Percentiles rank a stretch among this genome's conserved stretches.
phyloP scores from a whole-genome alignment of 2,113 vertebrate genomes.

The Vulpes ferrilata region DNA sequence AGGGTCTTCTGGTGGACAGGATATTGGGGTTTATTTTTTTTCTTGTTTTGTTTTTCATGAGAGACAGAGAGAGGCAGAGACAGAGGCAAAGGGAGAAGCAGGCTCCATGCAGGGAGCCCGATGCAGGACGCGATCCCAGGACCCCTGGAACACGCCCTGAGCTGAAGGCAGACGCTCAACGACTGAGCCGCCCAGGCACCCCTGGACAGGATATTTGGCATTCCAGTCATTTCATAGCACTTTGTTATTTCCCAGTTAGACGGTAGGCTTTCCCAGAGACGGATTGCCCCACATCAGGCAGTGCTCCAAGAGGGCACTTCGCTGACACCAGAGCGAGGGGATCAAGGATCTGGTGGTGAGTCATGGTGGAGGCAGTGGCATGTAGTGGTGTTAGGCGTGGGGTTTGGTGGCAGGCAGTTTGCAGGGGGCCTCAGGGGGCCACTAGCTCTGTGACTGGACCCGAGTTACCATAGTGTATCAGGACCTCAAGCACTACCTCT shows the following conservation, averaged over 20 bases:
- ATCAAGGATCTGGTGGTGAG: accelerated
- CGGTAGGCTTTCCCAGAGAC: not conserved
- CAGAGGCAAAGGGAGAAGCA: too few species aligned
- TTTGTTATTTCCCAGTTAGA: not conserved
- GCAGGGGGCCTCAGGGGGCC: not conserved
- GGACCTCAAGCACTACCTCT: not conserved
- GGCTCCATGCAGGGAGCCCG: too few species aligned
- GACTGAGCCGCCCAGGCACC: too few species aligned
- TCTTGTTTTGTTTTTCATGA: too few species aligned
- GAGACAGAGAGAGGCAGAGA: too few species aligned
- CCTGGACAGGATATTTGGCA: not conserved
- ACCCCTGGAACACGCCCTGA: too few species aligned
- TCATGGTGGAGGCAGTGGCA: accelerated
- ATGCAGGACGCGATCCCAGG: too few species aligned
- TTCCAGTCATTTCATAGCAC: not conserved
- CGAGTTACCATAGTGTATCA: not conserved
- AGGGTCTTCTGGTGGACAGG: not conserved
- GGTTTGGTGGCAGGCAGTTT: not conserved
- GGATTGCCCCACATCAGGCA: not conserved
- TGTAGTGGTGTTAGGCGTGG: not conserved
- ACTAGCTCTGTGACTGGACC: not conserved
- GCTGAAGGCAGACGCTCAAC: too few species aligned
- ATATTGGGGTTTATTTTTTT: too few species aligned
- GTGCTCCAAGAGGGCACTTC: not conserved
- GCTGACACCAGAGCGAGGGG: accelerated